Conservation (phyloP, 2,797 vertebrate species). For the Myripristis murdjan region DNA sequence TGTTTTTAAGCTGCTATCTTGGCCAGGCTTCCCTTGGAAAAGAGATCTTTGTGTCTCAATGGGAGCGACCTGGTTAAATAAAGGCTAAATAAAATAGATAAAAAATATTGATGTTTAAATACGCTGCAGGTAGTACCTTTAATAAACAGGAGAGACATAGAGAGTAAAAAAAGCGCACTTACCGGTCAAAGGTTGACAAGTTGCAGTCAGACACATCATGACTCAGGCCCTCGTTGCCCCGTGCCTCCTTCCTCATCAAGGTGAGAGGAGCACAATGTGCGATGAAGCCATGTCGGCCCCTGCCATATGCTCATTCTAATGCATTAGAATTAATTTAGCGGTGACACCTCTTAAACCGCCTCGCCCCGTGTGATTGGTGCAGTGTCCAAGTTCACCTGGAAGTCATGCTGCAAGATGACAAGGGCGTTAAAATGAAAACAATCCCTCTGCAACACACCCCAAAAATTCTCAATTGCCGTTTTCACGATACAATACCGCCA, state of each 20-base stretch:
- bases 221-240: conserved; percentile 17
- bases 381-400: conserved; percentile 75
- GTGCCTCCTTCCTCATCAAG: conserved; percentile 46
- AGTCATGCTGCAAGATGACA: conserved; percentile 72
- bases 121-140: too few species aligned
- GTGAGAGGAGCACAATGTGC: conserved; percentile 57
- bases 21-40: too few species aligned
- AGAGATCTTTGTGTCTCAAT: too few species aligned
- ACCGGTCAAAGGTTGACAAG: conserved; percentile 10
- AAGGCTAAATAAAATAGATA: too few species aligned
- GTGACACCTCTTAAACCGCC: conserved; percentile 67
- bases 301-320: conserved; percentile 78
- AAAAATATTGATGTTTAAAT: too few species aligned
- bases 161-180: not conserved
- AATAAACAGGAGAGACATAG: too few species aligned
- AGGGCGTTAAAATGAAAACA: conserved; percentile 51
- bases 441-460: conserved; percentile 27
- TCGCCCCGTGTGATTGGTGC: conserved; percentile 74
- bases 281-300: conserved; percentile 56
- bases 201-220: conserved; percentile 24
- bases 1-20: too few species aligned
- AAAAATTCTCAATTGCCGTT: conserved; percentile 12
- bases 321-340: conserved; percentile 71
- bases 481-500: not conserved
- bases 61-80: too few species aligned